phyloP scores from a whole-genome alignment of 2,113 vertebrate species.

The Himantopus leucocephalus region DNA sequence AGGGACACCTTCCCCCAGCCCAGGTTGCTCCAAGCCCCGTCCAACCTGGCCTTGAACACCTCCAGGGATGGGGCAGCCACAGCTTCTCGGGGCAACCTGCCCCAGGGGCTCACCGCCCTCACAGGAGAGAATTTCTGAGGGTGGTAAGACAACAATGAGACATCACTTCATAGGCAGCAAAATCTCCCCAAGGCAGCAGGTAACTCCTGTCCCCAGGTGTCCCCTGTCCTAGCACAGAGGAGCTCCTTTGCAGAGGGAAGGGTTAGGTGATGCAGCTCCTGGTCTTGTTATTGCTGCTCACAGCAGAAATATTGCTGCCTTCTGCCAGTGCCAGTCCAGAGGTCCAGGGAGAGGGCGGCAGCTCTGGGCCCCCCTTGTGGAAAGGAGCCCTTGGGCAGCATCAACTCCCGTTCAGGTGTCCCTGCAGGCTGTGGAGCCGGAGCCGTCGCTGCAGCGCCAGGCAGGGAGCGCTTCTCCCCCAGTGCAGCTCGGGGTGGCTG shows the following conservation, averaged over 20 bases:
- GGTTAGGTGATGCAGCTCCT: not conserved
- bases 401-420: accelerated
- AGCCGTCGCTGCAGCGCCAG: no score
- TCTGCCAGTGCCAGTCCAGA: not conserved
- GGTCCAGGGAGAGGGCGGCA: not conserved
- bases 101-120: not conserved
- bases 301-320: not conserved
- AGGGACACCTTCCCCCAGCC: not conserved
- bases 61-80: not conserved
- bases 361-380: accelerated
- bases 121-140: not conserved
- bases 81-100: not conserved
- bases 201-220: accelerated
- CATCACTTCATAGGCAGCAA: accelerated
- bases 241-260: not conserved
- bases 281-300: not conserved
- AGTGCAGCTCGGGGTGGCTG: accelerated
- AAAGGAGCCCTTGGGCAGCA: not conserved
- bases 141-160: not conserved
- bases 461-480: not conserved
- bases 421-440: not conserved
- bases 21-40: not conserved
- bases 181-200: no score
- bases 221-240: not conserved
- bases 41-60: not conserved